Conservation (phyloP, 2,113 vertebrate species). For the Stegostoma tigrinum region DNA sequence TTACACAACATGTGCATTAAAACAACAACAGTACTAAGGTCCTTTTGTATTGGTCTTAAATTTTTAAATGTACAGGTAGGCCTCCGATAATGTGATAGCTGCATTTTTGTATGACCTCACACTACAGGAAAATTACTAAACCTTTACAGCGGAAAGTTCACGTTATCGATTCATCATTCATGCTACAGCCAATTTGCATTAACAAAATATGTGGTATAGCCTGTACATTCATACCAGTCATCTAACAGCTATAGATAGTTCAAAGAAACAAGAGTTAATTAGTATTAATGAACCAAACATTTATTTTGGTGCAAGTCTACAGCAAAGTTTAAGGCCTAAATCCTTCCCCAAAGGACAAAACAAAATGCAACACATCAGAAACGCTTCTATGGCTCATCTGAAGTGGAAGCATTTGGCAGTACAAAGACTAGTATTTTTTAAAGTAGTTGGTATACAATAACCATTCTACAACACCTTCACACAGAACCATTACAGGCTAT, state of each 20-base stretch:
- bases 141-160: too few relatives aligned
- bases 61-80: background rate
- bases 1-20: too few relatives aligned
- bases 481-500: background rate
- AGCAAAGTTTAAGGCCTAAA: conserved; percentile 26
- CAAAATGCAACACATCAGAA: conserved; percentile 22
- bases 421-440: conserved; percentile 33
- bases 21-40: too few relatives aligned
- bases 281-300: conserved; percentile 27
- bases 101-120: too few relatives aligned
- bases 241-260: too few relatives aligned
- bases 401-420: background rate
- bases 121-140: too few relatives aligned
- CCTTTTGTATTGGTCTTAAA: background rate
- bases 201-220: too few relatives aligned
- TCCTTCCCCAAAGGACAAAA: background rate
- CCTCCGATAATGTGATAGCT: too few relatives aligned
- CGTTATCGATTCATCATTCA: too few relatives aligned
- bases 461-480: conserved; percentile 2
- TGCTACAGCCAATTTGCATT: too few relatives aligned
- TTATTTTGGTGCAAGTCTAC: conserved; percentile 34
- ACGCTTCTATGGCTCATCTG: background rate
- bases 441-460: background rate
- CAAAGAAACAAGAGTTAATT: too few relatives aligned
- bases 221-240: background rate